Conservation (phyloP, 2,888 invertebrate species). For the Limnephilus auricula region DNA sequence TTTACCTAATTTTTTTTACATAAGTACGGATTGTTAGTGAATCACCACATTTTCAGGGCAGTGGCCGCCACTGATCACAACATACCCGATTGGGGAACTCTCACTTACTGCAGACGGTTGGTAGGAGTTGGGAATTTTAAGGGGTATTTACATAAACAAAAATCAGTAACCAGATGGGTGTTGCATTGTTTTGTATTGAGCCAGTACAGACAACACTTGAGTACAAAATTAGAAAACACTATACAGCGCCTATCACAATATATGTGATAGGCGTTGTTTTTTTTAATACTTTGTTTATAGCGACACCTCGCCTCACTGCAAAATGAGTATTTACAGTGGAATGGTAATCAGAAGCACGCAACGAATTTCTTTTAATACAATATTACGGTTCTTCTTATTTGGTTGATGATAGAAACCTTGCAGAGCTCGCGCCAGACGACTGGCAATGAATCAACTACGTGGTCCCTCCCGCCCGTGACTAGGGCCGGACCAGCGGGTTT, state of each 20-base stretch:
- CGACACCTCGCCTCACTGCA: conserved; percentile 50
- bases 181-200: neutral
- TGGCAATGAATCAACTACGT: conserved; percentile 42
- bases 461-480: neutral
- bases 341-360: conserved; percentile 60
- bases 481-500: conserved; percentile 6
- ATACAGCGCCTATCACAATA: neutral
- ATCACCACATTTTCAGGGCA: too few relatives aligned
- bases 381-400: conserved; percentile 15
- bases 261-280: too few relatives aligned
- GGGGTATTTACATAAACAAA: too few relatives aligned
- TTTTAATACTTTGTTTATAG: neutral
- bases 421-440: conserved; percentile 4
- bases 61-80: too few relatives aligned
- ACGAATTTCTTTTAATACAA: conserved; percentile 43
- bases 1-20: too few relatives aligned
- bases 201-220: neutral
- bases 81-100: too few relatives aligned
- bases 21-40: too few relatives aligned
- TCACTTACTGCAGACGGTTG: too few relatives aligned
- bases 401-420: conserved; percentile 34
- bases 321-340: conserved; percentile 48
- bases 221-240: neutral
- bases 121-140: too few relatives aligned
- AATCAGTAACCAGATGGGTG: too few relatives aligned